A percentile compares a stretch with the other conserved stretches of the same genome.
phyloP scores from a whole-genome alignment of 2,113 vertebrate genomes.

The Pantherophis guttatus region DNA sequence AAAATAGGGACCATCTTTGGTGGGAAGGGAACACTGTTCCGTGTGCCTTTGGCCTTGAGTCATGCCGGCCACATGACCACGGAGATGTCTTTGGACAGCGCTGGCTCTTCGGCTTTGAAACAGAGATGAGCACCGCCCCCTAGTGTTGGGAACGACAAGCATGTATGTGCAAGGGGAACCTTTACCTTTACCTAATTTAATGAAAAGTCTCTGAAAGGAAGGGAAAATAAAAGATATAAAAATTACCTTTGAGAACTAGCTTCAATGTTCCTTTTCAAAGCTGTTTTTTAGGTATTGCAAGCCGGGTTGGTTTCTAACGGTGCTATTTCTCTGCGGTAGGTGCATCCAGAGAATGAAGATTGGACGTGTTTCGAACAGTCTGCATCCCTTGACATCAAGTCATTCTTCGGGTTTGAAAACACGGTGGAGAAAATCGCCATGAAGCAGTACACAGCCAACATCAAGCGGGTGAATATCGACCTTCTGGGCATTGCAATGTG shows the following conservation, averaged over 20 bases:
- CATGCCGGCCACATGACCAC: too few relatives aligned
- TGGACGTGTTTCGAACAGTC: slow-evolving; percentile 86
- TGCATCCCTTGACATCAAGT: slow-evolving; percentile 80
- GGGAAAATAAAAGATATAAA: neutral
- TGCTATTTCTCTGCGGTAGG: slow-evolving; percentile 55
- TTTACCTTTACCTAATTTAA: too few relatives aligned
- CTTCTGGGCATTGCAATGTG: neutral
- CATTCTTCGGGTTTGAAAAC: slow-evolving; percentile 83
- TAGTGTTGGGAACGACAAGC: too few relatives aligned
- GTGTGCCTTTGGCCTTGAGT: too few relatives aligned
- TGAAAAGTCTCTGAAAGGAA: too few relatives aligned
- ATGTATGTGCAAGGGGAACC: too few relatives aligned
- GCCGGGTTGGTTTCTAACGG: rapidly evolving
- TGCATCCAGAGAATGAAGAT: slow-evolving; percentile 82
- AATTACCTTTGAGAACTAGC: neutral
- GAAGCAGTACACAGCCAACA: slow-evolving; percentile 81
- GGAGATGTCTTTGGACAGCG: too few relatives aligned
- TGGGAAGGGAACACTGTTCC: too few relatives aligned
- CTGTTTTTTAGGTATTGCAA: neutral
- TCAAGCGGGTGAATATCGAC: slow-evolving; percentile 72
- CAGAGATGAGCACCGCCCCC: too few relatives aligned
- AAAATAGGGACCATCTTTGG: too few relatives aligned
- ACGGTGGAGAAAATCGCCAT: slow-evolving; percentile 83
- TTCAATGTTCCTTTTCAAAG: neutral
- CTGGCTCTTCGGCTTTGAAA: too few relatives aligned